Evolutionary conservation across 2,888 invertebrate genomes (phyloP), one percentile per base, ranked within the genome.

Genomic region (Phengaris arion): DNA sequence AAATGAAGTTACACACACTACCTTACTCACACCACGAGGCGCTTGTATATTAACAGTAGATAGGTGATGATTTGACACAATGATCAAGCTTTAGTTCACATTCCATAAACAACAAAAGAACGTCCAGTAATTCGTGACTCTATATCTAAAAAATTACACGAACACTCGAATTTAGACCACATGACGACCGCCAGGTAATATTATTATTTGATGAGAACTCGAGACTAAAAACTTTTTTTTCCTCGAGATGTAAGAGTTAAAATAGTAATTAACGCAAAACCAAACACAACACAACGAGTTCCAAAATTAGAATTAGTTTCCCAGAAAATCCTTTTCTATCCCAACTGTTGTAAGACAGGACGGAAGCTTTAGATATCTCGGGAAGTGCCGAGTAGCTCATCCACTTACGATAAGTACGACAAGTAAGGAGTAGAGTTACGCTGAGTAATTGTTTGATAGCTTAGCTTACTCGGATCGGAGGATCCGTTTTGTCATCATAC

Each of bases 301-400:
- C 5, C 10, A 64, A 45, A 64, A 64, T 64, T 69, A 75, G 48
- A 22, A 22, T 22, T 22, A 22, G 45, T 74, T 80, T 81, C 79
- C 74, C 74, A 79, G 81, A 81, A 82, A 76, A 76, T 76, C 76
- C 78, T 79, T 75, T 75, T 78, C 77, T 76, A 77, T 74, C 74
- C 77, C 80, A 81, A 81, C 80, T 81, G 80, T 90, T 88, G 87
- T 85, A 83, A 83, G 81, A 81, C 79, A 83, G 91, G 89, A 92
- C 91, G 92, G 92, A 92, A 92, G 91, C 90, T 87, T 87, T 89
- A 90, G 84, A 80, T 93, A 91, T 92, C 92, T 90, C 88, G 89
- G 92, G 90, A 92, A 91, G 86, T 86, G 84, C 82, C 83, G 81
- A 88, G 86, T 79, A 84, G 82, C 81, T 82, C 81, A 84, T 85